Evolutionary conservation across 1,140 invertebrate species (phyloP).

Genomic region (Maconellicoccus hirsutus): DNA sequence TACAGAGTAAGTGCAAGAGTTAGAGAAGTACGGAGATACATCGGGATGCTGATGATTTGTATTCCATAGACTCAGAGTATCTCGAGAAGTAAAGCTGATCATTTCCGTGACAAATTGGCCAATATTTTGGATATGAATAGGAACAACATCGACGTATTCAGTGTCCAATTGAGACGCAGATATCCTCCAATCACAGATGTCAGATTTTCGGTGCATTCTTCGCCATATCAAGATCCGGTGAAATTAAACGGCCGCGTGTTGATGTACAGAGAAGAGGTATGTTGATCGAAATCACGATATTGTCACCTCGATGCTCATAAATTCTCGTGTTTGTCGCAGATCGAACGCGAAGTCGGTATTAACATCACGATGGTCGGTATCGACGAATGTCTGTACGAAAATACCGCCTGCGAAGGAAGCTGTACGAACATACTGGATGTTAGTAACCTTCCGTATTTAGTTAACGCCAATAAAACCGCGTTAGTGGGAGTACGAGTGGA

Average conservation of each 20-base stretch:
- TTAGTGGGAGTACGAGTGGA: constrained; percentile 83
- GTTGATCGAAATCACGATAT: background rate
- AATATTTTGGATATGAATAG: constrained; percentile 68
- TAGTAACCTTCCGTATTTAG: constrained; percentile 79
- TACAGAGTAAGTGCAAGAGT: constrained; percentile 57
- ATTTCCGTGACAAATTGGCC: constrained; percentile 74
- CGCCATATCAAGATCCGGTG: constrained; percentile 89
- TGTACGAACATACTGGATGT: constrained; percentile 88
- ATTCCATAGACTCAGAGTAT: constrained; percentile 53
- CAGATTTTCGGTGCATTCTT: constrained; percentile 87
- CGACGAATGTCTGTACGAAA: constrained; percentile 91
- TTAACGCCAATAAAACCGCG: constrained; percentile 92
- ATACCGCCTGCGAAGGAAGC: constrained; percentile 88
- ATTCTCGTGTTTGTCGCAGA: constrained; percentile 39
- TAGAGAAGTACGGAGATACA: no score
- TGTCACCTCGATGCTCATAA: background rate
- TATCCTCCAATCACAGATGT: constrained; percentile 85
- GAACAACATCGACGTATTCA: constrained; percentile 91
- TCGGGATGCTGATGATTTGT: constrained; percentile 26
- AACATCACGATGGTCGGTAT: constrained; percentile 97
- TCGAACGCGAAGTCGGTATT: constrained; percentile 83
- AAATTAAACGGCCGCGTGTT: constrained; percentile 85
- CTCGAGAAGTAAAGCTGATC: constrained; percentile 74
- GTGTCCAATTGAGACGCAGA: constrained; percentile 73
- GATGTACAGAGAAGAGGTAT: constrained; percentile 78